These are phyloP conservation scores for Dioctria linearis DNA, from an alignment of 2,888 invertebrate species.

Conservation along the genomic window DNA sequence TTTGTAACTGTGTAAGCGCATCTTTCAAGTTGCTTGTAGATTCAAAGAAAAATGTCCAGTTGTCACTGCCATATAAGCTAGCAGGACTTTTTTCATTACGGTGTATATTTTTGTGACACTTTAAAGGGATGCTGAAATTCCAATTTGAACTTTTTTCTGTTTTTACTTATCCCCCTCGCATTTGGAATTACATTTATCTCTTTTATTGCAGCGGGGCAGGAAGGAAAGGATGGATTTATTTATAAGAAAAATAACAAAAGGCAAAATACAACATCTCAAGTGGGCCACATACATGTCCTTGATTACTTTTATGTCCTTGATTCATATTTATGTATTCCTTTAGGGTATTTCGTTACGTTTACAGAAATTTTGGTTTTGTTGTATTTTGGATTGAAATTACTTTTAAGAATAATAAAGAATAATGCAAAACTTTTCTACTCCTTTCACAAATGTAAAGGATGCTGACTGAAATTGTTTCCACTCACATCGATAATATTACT, in stretches of 20 bases:
- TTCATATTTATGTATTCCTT: slow-evolving; percentile 4
- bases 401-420: no score
- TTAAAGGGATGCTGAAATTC: slow-evolving; percentile 11
- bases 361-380: no score
- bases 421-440: no score
- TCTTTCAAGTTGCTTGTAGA: background rate
- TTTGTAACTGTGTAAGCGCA: background rate
- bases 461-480: no score
- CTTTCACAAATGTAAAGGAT: no score
- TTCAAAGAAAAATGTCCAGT: background rate
- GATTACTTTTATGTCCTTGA: slow-evolving; percentile 28
- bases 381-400: no score
- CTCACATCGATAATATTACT: no score
- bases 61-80: no score
- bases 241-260: background rate
- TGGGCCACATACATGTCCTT: slow-evolving; percentile 28
- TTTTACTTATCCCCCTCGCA: background rate
- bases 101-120: slow-evolving; percentile 19
- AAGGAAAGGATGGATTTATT: background rate
- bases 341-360: background rate
- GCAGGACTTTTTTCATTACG: background rate
- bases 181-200: background rate
- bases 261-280: slow-evolving; percentile 6
- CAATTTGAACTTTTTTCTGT: slow-evolving; percentile 15
- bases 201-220: slow-evolving; percentile 10